These are phyloP conservation scores for Rhamphomyia laevipes DNA, from an alignment of 2,888 invertebrate species.

Conservation along the genomic window DNA sequence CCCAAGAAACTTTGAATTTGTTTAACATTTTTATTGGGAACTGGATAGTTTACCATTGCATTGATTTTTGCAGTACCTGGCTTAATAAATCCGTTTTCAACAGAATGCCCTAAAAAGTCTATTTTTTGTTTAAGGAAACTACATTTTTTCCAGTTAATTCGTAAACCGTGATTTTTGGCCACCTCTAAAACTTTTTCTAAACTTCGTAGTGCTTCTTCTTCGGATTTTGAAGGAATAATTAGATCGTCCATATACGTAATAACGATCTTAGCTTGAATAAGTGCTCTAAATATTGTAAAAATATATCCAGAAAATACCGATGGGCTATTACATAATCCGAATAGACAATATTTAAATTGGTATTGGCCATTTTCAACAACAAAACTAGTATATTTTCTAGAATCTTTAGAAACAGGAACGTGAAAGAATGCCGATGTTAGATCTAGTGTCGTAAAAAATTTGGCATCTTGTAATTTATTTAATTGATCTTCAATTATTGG, in stretches of 20 bases:
- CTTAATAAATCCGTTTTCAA: background rate
- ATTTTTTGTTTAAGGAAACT: background rate
- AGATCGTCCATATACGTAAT: conserved; percentile 1
- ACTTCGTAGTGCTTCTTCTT: background rate
- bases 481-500: conserved; percentile 3
- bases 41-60: background rate
- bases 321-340: conserved; percentile 13
- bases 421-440: conserved; percentile 14
- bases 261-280: background rate
- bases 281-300: conserved; percentile 2
- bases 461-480: conserved; percentile 7
- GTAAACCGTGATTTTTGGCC: background rate
- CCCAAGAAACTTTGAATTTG: conserved; percentile 12
- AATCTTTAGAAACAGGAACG: conserved; percentile 11
- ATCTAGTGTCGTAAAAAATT: conserved; percentile 11
- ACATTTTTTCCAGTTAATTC: no score
- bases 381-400: no score
- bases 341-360: conserved; percentile 13
- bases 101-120: background rate
- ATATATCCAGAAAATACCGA: conserved; percentile 13
- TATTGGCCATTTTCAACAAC: conserved; percentile 12
- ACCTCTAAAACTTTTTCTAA: background rate
- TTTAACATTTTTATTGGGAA: background rate
- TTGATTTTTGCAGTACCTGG: background rate
- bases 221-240: conserved; percentile 1